Percentiles rank a stretch among this genome's conserved stretches.
Conservation (phyloP, 2,888 invertebrate genomes). For the Choreutis nemorana region DNA sequence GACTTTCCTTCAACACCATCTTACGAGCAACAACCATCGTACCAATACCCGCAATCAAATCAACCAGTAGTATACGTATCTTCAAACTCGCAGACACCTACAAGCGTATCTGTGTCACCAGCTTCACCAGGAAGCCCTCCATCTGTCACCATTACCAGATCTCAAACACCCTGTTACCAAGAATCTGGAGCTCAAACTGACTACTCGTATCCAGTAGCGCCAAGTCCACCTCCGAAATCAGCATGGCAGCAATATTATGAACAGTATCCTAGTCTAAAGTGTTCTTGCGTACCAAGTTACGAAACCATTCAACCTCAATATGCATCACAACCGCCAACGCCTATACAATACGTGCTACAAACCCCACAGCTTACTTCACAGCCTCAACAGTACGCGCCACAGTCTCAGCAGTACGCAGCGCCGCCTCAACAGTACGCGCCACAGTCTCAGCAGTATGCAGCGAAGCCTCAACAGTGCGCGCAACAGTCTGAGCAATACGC, state of each 20-base stretch:
- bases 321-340: too few relatives aligned
- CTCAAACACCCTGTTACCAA: constrained; percentile 9
- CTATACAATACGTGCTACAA: too few relatives aligned
- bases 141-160: constrained; percentile 15
- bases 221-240: constrained; percentile 13
- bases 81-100: constrained; percentile 16
- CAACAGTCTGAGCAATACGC: constrained; percentile 5
- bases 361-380: constrained; percentile 8
- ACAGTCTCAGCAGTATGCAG: constrained; percentile 9
- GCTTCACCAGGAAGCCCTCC: constrained; percentile 17
- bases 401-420: constrained; percentile 5
- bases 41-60: constrained; percentile 6
- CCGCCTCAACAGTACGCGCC: neutral
- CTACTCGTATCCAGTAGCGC: constrained; percentile 13
- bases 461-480: constrained; percentile 6
- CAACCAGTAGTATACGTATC: constrained; percentile 31
- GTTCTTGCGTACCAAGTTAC: too few relatives aligned
- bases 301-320: too few relatives aligned
- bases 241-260: too few relatives aligned
- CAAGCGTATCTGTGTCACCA: constrained; percentile 16
- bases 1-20: constrained; percentile 16
- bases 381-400: neutral
- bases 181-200: constrained; percentile 16
- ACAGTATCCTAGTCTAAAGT: too few relatives aligned
- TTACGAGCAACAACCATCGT: constrained; percentile 20